Evolutionary conservation across 2,888 invertebrate genomes (phyloP).

Genomic region (Drosophila greeni): DNA sequence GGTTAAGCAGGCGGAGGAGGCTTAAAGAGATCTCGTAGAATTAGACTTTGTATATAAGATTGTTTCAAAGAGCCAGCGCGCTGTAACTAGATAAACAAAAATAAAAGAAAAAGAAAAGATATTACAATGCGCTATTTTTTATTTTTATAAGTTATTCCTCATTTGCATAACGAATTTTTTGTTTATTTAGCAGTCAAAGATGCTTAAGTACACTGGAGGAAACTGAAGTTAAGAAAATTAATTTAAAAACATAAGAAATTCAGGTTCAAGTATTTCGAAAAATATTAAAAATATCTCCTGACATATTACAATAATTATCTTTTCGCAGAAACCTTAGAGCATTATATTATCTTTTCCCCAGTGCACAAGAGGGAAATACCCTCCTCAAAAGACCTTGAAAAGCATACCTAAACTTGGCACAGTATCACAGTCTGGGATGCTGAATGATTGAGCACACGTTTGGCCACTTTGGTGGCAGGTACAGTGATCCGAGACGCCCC

Average conservation of each 20-base stretch:
- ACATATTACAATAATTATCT: neutral
- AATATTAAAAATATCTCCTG: neutral
- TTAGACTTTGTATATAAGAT: conserved; percentile 1
- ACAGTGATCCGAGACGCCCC: conserved; percentile 22
- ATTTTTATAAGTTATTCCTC: neutral
- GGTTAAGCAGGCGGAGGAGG: neutral
- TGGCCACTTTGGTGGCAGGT: conserved; percentile 24
- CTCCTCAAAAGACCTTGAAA: conserved; percentile 51
- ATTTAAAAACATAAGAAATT: no score
- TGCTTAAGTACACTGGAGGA: neutral
- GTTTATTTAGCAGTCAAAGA: neutral
- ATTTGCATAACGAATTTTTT: conserved; percentile 1
- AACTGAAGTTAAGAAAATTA: no score
- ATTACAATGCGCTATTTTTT: neutral
- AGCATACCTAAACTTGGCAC: conserved; percentile 23
- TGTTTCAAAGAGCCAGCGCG: conserved; percentile 13
- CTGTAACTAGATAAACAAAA: conserved; percentile 20
- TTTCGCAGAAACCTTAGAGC: neutral
- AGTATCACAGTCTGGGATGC: conserved; percentile 14
- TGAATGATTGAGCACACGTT: conserved; percentile 36
- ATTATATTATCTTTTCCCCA: neutral
- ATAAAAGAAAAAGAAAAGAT: conserved; percentile 14
- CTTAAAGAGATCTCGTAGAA: conserved; percentile 14
- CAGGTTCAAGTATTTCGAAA: neutral
- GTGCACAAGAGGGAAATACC: conserved; percentile 31